Evolutionary conservation across 2,888 invertebrate species (phyloP), one percentile per base, ranked within the genome.

Genomic region (Zygogramma bicolorata): DNA sequence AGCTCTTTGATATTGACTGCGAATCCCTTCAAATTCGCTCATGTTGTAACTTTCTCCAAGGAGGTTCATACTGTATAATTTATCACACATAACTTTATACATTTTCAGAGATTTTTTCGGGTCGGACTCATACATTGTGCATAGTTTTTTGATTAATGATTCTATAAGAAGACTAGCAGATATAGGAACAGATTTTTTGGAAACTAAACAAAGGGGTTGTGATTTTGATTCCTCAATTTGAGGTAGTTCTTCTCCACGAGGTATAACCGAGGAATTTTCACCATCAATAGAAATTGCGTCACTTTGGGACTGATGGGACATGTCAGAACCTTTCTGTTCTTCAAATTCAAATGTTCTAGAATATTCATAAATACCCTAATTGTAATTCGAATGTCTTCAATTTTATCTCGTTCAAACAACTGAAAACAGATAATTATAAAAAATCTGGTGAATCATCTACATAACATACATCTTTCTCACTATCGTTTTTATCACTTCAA

Each of bases 41-140:
- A 91, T 90, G 4, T 89, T 88, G 78, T 92, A 94, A 0, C 93
- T 93, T 81, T 91, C 89, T 80, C 93, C 93, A 66, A 94, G 92
- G 13, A 94, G 85, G 68, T 92, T 90, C 91, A 93, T 91, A 76
- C 91, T 89, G 81, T 90, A 90, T 13, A 94, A 85, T 84, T 91
- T 91, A 77, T 91, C 90, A 80, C 93, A 94, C 76, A 94, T 91
- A 27, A 90, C 89, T 77, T 90, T 89, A 85, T 93, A 94, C 1
- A 93, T 87, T 76, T 89, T 89, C 73, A 90, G 88, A 18, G 92
- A 91, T 76, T 90, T 87, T 62, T 81, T 75, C 15, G 86, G 84
- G 82, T 94, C 92, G 73, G 89, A 88, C 85, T 93, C 93, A 10
- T 93, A 88, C 13, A 92, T 87, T 3, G 89, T 86, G 82, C 93